Conservation (phyloP, 2,797 vertebrate species). For the Odontamblyopus rebecca region DNA sequence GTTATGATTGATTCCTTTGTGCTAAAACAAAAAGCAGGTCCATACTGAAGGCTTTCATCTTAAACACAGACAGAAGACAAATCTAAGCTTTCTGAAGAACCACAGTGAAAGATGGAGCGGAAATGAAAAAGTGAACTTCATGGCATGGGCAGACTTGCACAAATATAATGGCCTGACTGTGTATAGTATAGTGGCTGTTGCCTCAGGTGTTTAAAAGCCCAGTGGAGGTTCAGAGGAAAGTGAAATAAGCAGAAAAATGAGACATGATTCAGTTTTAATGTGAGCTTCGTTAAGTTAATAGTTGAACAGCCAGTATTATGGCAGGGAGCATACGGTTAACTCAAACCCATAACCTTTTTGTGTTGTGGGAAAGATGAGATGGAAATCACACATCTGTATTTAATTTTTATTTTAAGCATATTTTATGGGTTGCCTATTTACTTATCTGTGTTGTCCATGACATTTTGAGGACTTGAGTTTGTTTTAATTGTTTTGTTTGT, state of each 20-base stretch:
- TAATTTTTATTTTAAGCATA: background rate
- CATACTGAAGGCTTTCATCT: conserved; percentile 21
- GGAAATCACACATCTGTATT: background rate
- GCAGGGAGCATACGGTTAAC: background rate
- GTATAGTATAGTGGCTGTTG: background rate
- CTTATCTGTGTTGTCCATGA: no score
- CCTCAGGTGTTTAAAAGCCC: background rate
- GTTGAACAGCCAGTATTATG: background rate
- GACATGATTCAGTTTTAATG: background rate
- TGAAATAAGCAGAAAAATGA: background rate
- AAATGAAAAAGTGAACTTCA: conserved; percentile 41
- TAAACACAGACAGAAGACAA: conserved; percentile 23
- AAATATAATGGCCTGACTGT: conserved; percentile 33
- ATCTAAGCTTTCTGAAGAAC: conserved; percentile 27
- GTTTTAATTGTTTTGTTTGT: no score
- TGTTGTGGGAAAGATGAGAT: background rate
- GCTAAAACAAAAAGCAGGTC: conserved; percentile 12
- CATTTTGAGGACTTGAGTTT: no score
- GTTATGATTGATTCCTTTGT: conserved; percentile 23
- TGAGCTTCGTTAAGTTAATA: background rate
- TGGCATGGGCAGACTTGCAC: conserved; percentile 25
- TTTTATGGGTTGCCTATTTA: no score
- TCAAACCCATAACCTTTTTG: no score
- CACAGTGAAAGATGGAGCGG: conserved; percentile 29
- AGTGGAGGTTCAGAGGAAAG: background rate